Base-by-base conservation (phyloP, 2,797 vertebrate genomes). In the Alcedo quadribrachys region DNA sequence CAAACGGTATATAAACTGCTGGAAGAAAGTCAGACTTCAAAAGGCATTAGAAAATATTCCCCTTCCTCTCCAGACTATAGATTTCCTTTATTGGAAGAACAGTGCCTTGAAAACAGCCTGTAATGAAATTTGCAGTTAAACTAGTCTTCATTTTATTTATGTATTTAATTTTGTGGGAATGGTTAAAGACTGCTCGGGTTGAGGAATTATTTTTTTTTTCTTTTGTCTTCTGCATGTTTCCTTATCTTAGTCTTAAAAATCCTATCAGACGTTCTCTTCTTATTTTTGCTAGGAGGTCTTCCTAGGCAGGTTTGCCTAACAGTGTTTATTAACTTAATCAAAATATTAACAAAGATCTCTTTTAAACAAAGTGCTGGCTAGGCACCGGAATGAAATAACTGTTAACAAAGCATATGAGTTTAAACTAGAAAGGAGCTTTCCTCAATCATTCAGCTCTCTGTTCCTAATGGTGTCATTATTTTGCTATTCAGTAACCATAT, bases 261-360 rank as follows among this genome's bases (percentile, higher is more conserved):
- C 9, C 71, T 82, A 50, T 81, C 25, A 70, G 43, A 53, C 6
- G 0, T 77, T 81, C 32, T 55, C 10, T 48, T 42, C 25, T 77
- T 58, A 37, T 82, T 94, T 87, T 89, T 92, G 17, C 54, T 93
- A 89, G 70, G 82, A 92, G 70, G 83, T 86, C 81, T 86, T 82
- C 37, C 42, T 92, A 95, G 73, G 61, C 42, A 82, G 90, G 87
- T 90, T 89, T 81, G 78, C 78, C 50, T 90, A 87, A 88, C 80
- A 88, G 82, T 93, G 78, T 95, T 96, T 94, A 93, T 96, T 80
- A 93, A 80, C 40, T 71, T 93, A 90, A 93, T 75, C 86, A 94
- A 93, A 95, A 94, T 78, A 93, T 94, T 94, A 96, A 94, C 94
- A 90, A 92, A 94, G 88, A 42, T 28, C n/a, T 92, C 55, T 80